These are phyloP conservation scores for Struthidea cinerea DNA, from an alignment of 2,113 vertebrate genomes.

Conservation along the genomic window DNA sequence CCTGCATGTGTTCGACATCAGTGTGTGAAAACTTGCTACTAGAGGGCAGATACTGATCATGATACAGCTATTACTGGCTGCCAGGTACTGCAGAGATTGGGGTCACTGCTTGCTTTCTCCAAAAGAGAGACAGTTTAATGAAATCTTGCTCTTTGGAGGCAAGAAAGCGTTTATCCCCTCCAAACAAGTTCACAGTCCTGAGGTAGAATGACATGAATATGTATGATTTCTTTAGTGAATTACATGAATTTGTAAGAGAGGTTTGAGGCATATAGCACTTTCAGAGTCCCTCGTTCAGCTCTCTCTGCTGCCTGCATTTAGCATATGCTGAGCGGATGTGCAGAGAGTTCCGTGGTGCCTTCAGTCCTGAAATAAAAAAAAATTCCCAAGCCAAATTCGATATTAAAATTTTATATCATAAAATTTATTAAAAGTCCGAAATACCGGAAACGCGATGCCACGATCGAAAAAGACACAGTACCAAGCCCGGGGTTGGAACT, in stretches of 20 bases:
- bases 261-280: not conserved
- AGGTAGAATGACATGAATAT: not conserved
- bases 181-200: not conserved
- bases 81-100: not conserved
- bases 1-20: not conserved
- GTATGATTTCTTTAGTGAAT: not conserved
- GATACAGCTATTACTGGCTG: not conserved
- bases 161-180: not conserved
- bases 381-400: no score
- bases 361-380: no score
- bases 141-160: not conserved
- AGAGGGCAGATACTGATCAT: not conserved
- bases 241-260: not conserved
- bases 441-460: no score
- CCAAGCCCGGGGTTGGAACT: no score
- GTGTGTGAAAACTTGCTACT: not conserved
- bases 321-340: not conserved
- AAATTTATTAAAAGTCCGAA: no score
- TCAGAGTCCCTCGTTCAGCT: not conserved
- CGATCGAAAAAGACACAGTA: no score
- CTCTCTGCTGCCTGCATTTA: not conserved
- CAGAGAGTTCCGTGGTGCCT: not conserved
- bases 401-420: no score
- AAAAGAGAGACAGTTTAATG: not conserved
- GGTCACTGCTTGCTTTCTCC: not conserved